phyloP scores from a whole-genome alignment of 2,113 vertebrate genomes.

The Panthera tigris region DNA sequence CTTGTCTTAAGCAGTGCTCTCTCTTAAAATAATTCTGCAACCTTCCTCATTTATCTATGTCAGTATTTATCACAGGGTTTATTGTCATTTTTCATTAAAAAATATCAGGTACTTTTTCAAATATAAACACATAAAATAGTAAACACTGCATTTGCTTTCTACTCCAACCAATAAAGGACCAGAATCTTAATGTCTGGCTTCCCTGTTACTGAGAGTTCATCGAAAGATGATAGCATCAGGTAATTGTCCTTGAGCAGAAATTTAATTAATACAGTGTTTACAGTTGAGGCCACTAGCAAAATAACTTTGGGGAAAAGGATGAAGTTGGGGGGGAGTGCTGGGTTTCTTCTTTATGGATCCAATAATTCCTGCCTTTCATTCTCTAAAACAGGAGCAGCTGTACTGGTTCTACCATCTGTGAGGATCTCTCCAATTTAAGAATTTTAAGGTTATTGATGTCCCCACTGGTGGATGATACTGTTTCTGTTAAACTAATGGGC shows the following conservation, averaged over 20 bases:
- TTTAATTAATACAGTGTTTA: not conserved
- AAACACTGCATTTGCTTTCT: not conserved
- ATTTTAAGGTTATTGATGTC: not conserved
- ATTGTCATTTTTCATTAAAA: not conserved
- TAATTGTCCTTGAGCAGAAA: not conserved
- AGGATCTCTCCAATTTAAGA: not conserved
- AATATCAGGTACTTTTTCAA: not conserved
- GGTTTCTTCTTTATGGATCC: not conserved
- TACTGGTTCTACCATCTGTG: not conserved
- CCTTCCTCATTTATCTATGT: not conserved
- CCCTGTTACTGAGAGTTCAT: not conserved
- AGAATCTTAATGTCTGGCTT: not conserved
- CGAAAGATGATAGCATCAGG: not conserved
- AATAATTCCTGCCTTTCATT: not conserved
- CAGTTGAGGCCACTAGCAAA: not conserved
- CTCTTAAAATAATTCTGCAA: not conserved
- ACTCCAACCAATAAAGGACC: not conserved
- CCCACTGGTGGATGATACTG: not conserved
- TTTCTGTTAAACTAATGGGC: slow-evolving; percentile 15
- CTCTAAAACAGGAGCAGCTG: not conserved
- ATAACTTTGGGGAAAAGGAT: not conserved
- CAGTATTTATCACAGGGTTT: not conserved
- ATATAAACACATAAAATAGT: not conserved
- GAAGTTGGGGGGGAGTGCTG: not conserved
- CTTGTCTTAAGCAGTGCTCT: not conserved